Evolutionary conservation across 2,888 invertebrate genomes (phyloP), one percentile per base, ranked within the genome.

Genomic region (Drosophila mettleri): DNA sequence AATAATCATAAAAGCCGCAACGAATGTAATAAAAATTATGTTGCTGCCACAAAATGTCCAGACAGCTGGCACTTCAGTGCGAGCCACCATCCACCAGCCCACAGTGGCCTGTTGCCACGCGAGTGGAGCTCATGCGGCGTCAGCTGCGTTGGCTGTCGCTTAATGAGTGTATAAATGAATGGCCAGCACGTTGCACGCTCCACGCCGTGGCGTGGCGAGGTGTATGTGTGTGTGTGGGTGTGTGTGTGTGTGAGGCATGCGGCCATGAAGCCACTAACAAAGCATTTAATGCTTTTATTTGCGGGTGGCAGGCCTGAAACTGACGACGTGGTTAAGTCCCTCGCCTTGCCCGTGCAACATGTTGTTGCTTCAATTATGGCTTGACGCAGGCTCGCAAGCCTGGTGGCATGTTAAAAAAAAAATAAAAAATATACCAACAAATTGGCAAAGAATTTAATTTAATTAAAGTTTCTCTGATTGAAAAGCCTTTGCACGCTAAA

Each of bases 211-310:
- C 12, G 18, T 41, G 43, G 12, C 34, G 27, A 34, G 22, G 34
- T 33, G 48, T 31, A 14, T 6, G 33, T 24, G 24, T 36, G 16
- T 16, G 29, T 29, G 29, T 46, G n/a, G n/a, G 24, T 38, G 43
- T n/a, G 49, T 49, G 36, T 41, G 53, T 48, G 31, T 1, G 33
- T 52, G 36, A 33, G 45, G 16, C 14, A 33, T 22, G n/a, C 33
- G 49, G 53, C 60, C 54, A 61, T 64, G 73, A 61, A 53, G 60
- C 60, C 76, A 65, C 72, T 71, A 86, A 77, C 88, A 86, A 86
- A 84, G 72, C 86, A 79, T 88, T 84, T 78, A 83, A 88, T 86
- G 86, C 80, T 88, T 86, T 86, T 86, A 82, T 87, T 82, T 87
- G 80, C 74, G 88, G 80, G 88, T 70, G 78, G 77, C 80, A 86